Conservation (phyloP, 37 sponge, comb jelly and placozoan species). For the Cliona cf. orientalis region DNA sequence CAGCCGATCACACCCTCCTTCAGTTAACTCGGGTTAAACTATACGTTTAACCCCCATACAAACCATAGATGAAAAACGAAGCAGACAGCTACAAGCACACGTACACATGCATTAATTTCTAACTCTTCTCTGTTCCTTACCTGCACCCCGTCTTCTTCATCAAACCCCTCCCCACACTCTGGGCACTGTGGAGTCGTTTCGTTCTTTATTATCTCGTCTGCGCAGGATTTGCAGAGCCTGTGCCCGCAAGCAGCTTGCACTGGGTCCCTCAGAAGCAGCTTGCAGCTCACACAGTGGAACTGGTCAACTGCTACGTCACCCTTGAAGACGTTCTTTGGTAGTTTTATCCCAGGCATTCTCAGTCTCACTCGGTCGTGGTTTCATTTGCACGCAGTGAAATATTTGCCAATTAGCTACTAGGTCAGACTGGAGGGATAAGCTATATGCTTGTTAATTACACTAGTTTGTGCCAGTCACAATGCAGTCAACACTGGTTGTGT, state of each 20-base stretch:
- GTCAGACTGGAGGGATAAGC: not conserved
- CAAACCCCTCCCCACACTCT: too few relatives aligned
- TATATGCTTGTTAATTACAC: not conserved
- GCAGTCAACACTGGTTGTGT: too few relatives aligned
- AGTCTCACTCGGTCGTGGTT: not conserved
- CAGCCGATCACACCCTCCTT: too few relatives aligned
- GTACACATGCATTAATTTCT: not conserved
- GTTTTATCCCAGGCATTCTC: not conserved
- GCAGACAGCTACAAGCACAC: not conserved
- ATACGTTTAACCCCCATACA: too few relatives aligned
- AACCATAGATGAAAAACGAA: too few relatives aligned
- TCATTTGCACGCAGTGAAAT: too few relatives aligned
- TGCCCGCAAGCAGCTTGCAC: slow-evolving; percentile 78
- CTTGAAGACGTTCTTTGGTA: not conserved
- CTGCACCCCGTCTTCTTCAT: not conserved
- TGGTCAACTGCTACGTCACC: slow-evolving; percentile 1
- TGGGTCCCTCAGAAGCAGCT: slow-evolving; percentile 50
- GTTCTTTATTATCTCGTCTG: slow-evolving; percentile 20
- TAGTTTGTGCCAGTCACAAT: too few relatives aligned
- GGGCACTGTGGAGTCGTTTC: not conserved
- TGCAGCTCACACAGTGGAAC: slow-evolving; percentile 54
- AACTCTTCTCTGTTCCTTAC: not conserved
- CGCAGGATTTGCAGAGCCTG: slow-evolving; percentile 65
- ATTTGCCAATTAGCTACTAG: not conserved
- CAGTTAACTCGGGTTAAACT: not conserved